phyloP scores from a whole-genome alignment of 2,797 vertebrate genomes.

The Sternarchorhynchus goeldii region DNA sequence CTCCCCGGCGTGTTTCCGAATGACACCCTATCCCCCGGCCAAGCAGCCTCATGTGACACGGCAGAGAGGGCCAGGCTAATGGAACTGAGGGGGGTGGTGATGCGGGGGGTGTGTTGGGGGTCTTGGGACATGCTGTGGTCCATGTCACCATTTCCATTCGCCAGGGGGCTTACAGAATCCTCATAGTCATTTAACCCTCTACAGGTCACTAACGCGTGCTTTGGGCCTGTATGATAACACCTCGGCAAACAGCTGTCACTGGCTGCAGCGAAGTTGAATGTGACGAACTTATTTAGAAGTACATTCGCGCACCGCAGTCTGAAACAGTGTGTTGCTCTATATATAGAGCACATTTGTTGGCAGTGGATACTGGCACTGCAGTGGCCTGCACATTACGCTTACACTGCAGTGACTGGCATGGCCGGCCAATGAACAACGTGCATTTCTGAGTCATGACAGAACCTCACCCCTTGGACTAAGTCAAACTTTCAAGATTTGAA shows the following conservation, averaged over 20 bases:
- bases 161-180: background rate
- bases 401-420: constrained; percentile 67
- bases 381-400: constrained; percentile 71
- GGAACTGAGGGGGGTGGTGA: constrained; percentile 13
- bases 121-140: background rate
- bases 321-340: constrained; percentile 41
- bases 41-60: constrained; percentile 38
- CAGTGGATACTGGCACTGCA: constrained; percentile 56
- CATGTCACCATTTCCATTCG: background rate
- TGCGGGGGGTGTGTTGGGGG: constrained; percentile 22
- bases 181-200: constrained; percentile 12
- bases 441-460: constrained; percentile 71
- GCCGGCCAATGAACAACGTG: constrained; percentile 66
- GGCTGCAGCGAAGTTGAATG: constrained; percentile 20
- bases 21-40: constrained; percentile 43
- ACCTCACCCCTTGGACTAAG: constrained; percentile 63
- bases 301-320: constrained; percentile 2
- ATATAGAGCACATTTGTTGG: constrained; percentile 68
- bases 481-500: constrained; percentile 61
- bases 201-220: constrained; percentile 20
- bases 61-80: constrained; percentile 34
- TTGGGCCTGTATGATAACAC: background rate
- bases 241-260: constrained; percentile 27
- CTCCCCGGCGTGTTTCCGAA: constrained; percentile 46
- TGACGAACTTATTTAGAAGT: constrained; percentile 27